Percentiles rank a stretch among this genome's conserved stretches.
These are phyloP conservation scores for Leucophora obtusa DNA, from an alignment of 2,888 invertebrate species.

Conservation along the genomic window DNA sequence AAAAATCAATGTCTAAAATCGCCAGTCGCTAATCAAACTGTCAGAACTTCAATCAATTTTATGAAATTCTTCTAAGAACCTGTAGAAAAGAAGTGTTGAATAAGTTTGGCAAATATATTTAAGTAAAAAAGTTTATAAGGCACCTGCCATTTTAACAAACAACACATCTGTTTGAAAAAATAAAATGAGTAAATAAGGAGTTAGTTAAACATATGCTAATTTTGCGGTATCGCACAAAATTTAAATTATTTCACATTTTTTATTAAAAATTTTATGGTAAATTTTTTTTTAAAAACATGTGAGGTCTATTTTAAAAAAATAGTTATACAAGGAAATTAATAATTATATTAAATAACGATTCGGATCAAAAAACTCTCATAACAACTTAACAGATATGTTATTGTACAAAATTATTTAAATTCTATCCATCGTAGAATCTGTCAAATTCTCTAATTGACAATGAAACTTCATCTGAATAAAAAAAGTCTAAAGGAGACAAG, in stretches of 20 bases:
- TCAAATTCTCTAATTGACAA: no score
- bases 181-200: slow-evolving; percentile 30
- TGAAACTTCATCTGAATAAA: no score
- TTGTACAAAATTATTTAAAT: no score
- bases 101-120: neutral
- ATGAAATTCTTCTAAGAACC: slow-evolving; percentile 21
- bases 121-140: slow-evolving; percentile 25
- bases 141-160: slow-evolving; percentile 55
- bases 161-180: slow-evolving; percentile 57
- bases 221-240: slow-evolving; percentile 49
- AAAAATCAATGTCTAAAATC: slow-evolving; percentile 28
- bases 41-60: slow-evolving; percentile 62
- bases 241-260: slow-evolving; percentile 29
- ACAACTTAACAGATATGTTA: no score
- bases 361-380: no score
- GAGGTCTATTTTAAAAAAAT: neutral
- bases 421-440: no score
- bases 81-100: slow-evolving; percentile 19
- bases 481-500: no score
- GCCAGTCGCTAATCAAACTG: slow-evolving; percentile 61
- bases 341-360: no score
- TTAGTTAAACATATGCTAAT: slow-evolving; percentile 46
- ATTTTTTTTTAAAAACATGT: slow-evolving; percentile 23
- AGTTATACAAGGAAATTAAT: no score
- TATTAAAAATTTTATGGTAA: slow-evolving; percentile 20